These are phyloP conservation scores for Xenopus borealis DNA, from an alignment of 2,113 vertebrate genomes.

Conservation along the genomic window DNA sequence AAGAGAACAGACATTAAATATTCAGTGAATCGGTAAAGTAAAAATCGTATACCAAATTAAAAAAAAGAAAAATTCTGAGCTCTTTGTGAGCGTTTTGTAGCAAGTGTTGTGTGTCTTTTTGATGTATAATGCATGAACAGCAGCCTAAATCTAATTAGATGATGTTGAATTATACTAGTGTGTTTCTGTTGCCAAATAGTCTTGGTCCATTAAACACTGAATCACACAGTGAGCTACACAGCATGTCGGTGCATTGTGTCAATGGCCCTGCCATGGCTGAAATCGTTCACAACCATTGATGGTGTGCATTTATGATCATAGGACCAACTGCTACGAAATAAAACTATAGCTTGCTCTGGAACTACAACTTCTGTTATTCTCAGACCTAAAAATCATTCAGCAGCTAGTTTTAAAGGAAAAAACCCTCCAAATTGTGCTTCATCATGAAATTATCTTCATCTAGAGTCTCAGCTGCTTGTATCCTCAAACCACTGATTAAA, in stretches of 20 bases:
- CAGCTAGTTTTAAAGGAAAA: too few relatives aligned
- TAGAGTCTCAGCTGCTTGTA: too few relatives aligned
- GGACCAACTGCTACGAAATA: too few relatives aligned
- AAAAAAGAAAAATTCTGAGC: conserved; percentile 11
- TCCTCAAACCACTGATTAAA: not conserved
- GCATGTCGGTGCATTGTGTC: not conserved
- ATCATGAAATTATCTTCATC: too few relatives aligned
- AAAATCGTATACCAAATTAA: conserved; percentile 33
- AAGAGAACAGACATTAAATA: conserved; percentile 44
- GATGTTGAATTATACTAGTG: not conserved
- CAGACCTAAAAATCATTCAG: too few relatives aligned
- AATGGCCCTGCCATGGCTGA: not conserved
- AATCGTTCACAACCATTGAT: not conserved
- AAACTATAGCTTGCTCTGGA: too few relatives aligned
- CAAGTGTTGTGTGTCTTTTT: not conserved
- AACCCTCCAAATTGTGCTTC: too few relatives aligned
- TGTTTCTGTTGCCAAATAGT: not conserved
- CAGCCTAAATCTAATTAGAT: conserved; percentile 3
- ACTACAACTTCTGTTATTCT: too few relatives aligned
- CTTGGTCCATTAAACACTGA: not conserved
- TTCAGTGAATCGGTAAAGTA: conserved; percentile 40
- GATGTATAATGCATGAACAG: conserved; percentile 3
- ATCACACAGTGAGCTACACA: too few relatives aligned
- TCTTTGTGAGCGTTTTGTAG: conserved; percentile 6
- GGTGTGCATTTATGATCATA: too few relatives aligned